These are phyloP conservation scores for Drosophila busckii DNA, from an alignment of 1,140 invertebrate genomes.

Conservation along the genomic window DNA sequence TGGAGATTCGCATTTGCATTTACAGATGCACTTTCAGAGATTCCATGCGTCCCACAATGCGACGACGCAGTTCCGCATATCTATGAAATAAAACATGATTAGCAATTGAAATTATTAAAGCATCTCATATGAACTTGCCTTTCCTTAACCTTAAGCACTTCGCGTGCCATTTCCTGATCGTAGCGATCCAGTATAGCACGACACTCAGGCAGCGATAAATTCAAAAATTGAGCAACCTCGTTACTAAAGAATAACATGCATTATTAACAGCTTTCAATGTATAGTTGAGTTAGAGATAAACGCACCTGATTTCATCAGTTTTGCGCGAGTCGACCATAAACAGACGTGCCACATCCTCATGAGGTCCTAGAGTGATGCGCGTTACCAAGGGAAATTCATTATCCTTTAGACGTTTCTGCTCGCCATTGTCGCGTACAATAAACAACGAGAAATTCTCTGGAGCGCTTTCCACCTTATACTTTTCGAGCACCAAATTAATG, in stretches of 20 bases:
- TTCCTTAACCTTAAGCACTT: conserved; percentile 84
- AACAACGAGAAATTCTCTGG: conserved; percentile 90
- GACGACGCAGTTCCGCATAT: conserved; percentile 83
- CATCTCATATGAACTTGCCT: conserved; percentile 81
- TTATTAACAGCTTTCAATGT: background rate
- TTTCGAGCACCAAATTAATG: conserved; percentile 91
- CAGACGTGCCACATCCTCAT: conserved; percentile 89
- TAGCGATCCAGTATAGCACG: conserved; percentile 89
- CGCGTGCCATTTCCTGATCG: conserved; percentile 87
- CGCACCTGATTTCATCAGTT: conserved; percentile 85
- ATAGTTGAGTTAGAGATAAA: background rate
- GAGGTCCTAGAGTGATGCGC: conserved; percentile 88
- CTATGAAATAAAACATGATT: conserved; percentile 67
- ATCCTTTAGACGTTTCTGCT: conserved; percentile 87
- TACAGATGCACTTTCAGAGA: conserved; percentile 84
- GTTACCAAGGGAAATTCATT: conserved; percentile 90
- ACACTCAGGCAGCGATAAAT: conserved; percentile 88
- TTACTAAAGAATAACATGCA: conserved; percentile 44
- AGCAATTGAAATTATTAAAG: background rate
- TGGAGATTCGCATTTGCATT: conserved; percentile 51
- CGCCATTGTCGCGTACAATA: conserved; percentile 90
- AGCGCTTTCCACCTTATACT: conserved; percentile 91
- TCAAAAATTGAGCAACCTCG: conserved; percentile 91
- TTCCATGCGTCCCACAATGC: conserved; percentile 86
- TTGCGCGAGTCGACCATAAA: conserved; percentile 89